Percentiles rank a stretch among this genome's conserved stretches.
Conservation (phyloP, 1,140 invertebrate genomes). For the Phymastichus coffea region DNA sequence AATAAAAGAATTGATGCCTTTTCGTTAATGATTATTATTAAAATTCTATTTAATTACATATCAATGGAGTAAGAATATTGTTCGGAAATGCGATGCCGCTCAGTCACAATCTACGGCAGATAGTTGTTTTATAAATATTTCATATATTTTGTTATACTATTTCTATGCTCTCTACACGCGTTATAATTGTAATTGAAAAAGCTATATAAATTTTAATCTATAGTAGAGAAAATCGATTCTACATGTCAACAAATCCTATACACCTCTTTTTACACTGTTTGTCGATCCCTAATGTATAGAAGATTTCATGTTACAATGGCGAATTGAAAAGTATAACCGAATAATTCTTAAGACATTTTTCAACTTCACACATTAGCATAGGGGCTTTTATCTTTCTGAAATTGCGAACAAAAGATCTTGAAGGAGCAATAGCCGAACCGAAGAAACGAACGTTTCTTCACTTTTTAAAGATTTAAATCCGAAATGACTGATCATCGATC, state of each 20-base stretch:
- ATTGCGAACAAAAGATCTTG: not conserved
- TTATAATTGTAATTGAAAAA: conserved; percentile 18
- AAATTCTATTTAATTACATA: not conserved
- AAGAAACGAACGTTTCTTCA: conserved; percentile 1
- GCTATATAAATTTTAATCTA: conserved; percentile 10
- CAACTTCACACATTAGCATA: no score
- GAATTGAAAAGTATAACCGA: not conserved
- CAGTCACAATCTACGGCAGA: conserved; percentile 40
- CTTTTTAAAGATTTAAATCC: no score
- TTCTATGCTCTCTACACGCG: conserved; percentile 49
- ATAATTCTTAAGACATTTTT: not conserved
- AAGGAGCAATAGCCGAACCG: conserved; percentile 4
- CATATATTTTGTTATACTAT: conserved; percentile 58
- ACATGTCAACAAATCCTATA: conserved; percentile 4
- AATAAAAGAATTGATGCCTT: not conserved
- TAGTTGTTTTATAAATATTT: conserved; percentile 53
- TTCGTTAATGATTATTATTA: not conserved
- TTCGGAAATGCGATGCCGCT: not conserved
- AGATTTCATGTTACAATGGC: no score
- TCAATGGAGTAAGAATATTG: not conserved
- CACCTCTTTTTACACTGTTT: conserved; percentile 22
- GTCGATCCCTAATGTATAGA: conserved; percentile 13
- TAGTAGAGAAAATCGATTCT: conserved; percentile 9
- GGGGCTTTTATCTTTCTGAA: not conserved
- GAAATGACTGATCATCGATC: no score